Percentiles rank a stretch among this genome's conserved stretches.
Conservation (phyloP, 2,888 invertebrate genomes). For the Eulithis testata region DNA sequence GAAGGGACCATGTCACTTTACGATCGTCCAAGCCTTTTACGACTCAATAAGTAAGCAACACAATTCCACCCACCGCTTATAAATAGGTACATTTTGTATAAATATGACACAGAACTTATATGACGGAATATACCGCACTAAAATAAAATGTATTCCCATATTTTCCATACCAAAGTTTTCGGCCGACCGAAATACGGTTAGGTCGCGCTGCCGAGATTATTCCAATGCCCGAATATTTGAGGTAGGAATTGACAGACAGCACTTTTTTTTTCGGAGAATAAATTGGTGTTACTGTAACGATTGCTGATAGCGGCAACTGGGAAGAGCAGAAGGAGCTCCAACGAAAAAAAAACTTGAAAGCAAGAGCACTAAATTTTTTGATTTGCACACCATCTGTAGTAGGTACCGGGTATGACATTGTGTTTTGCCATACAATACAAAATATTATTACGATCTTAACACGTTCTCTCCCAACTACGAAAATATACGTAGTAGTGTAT, state of each 20-base stretch:
- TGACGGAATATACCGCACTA: constrained; percentile 17
- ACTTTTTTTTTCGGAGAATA: neutral
- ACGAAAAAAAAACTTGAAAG: no score
- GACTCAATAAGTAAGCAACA: constrained; percentile 41
- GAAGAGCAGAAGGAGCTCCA: no score
- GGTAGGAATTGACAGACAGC: neutral
- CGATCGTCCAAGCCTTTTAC: constrained; percentile 39
- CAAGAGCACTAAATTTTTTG: no score
- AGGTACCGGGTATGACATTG: no score
- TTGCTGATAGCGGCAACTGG: no score
- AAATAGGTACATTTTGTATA: constrained; percentile 32
- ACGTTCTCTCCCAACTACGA: no score
- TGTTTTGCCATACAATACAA: no score
- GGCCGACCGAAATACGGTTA: constrained; percentile 26
- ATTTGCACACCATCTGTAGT: no score
- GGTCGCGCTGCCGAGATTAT: constrained; percentile 12
- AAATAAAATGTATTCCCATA: constrained; percentile 32
- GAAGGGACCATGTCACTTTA: constrained; percentile 35
- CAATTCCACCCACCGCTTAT: constrained; percentile 30
- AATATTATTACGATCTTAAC: no score
- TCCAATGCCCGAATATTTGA: constrained; percentile 14
- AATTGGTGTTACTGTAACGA: no score
- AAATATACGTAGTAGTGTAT: no score
- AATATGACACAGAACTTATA: constrained; percentile 20
- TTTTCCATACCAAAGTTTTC: constrained; percentile 29